Evolutionary conservation across 35 echinoderm and acorn worm genomes (phyloP).

Genomic region (Ophioderma brevispina): DNA sequence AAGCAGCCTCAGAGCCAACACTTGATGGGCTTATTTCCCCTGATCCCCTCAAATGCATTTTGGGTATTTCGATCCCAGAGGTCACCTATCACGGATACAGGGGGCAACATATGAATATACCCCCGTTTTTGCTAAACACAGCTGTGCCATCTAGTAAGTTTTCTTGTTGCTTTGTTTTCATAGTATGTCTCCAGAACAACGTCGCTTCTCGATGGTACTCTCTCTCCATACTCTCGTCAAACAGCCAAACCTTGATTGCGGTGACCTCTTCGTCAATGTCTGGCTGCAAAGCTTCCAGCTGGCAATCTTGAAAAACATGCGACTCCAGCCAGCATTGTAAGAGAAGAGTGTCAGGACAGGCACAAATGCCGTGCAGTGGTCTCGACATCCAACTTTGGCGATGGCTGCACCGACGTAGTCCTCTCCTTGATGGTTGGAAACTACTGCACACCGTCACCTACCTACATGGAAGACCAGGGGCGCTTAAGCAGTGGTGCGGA

Average conservation of each 20-base stretch:
- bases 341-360: background rate
- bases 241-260: background rate
- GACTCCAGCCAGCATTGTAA: background rate
- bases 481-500: background rate
- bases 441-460: background rate
- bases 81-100: background rate
- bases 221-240: background rate
- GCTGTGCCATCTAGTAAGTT: too few relatives aligned
- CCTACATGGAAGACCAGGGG: background rate
- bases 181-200: background rate
- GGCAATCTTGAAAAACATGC: background rate
- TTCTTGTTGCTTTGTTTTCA: background rate
- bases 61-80: background rate
- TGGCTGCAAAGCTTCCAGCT: background rate
- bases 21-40: too few relatives aligned
- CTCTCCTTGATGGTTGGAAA: background rate
- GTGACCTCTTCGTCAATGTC: background rate
- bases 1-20: too few relatives aligned
- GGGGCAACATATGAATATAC: background rate
- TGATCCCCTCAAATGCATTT: too few relatives aligned
- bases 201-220: background rate
- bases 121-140: background rate
- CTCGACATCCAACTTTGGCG: background rate
- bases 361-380: background rate
- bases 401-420: background rate